Conservation (phyloP, 2,888 invertebrate genomes). For the Seira musarum region DNA sequence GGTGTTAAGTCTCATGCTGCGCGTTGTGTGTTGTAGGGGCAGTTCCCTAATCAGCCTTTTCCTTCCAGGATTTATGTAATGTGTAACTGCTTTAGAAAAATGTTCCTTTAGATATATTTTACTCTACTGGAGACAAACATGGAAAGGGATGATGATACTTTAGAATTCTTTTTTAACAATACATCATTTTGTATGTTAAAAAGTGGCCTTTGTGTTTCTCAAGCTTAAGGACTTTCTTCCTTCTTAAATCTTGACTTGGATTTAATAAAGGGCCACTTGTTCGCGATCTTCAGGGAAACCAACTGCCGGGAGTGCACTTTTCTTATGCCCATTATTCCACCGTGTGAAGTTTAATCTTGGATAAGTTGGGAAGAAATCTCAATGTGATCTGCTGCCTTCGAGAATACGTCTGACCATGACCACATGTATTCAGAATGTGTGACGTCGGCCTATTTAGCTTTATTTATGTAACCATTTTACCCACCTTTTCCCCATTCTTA, state of each 20-base stretch:
- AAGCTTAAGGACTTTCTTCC: conserved; percentile 41
- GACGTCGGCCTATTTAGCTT: conserved; percentile 63
- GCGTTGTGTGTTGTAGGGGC: conserved; percentile 57
- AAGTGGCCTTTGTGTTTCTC: conserved; percentile 34
- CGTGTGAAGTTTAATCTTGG: conserved; percentile 30
- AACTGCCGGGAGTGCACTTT: conserved; percentile 39
- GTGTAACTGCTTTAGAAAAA: conserved; percentile 24
- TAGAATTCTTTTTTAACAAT: conserved; percentile 31
- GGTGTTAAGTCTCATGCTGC: conserved; percentile 57
- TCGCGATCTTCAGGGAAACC: conserved; percentile 21
- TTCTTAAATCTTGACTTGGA: conserved; percentile 28
- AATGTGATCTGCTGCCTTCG: conserved; percentile 41
- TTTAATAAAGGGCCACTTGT: conserved; percentile 41
- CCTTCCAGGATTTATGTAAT: conserved; percentile 54
- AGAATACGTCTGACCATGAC: too few relatives aligned
- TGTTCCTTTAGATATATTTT: conserved; percentile 14
- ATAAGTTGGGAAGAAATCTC: conserved; percentile 16
- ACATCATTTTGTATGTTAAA: conserved; percentile 44
- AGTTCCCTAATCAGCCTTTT: conserved; percentile 60
- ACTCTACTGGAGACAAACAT: conserved; percentile 49
- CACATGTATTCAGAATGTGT: conserved; percentile 43
- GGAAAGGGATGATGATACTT: conserved; percentile 46
- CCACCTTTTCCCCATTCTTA: conserved; percentile 67
- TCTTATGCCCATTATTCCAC: conserved; percentile 6
- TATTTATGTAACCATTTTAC: conserved; percentile 68